phyloP scores from a whole-genome alignment of 2,888 invertebrate genomes.

The Ganaspis brasiliensis region DNA sequence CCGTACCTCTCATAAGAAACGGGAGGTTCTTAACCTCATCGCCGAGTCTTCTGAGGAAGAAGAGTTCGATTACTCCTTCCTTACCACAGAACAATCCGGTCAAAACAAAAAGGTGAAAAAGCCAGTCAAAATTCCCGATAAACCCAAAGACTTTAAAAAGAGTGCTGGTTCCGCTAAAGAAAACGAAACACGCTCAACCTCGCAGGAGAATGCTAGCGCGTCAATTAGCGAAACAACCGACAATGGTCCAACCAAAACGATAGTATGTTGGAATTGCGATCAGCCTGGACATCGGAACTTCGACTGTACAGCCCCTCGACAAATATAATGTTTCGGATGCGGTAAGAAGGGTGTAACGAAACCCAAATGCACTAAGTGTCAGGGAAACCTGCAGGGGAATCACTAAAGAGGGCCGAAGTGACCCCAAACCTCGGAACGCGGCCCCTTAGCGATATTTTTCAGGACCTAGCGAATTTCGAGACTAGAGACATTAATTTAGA shows the following conservation, averaged over 20 bases:
- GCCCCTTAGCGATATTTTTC: too few species aligned
- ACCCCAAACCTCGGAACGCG: background rate
- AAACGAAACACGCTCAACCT: background rate
- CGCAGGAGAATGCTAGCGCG: too few species aligned
- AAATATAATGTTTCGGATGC: background rate
- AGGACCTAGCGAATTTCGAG: too few species aligned
- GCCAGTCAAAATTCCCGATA: too few species aligned
- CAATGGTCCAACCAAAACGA: background rate
- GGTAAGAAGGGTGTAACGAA: too few species aligned
- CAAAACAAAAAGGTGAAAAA: too few species aligned
- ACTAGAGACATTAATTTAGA: too few species aligned
- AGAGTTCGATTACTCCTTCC: too few species aligned
- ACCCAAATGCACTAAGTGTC: background rate
- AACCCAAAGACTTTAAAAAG: too few species aligned
- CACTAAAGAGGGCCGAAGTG: background rate
- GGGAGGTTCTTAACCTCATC: background rate
- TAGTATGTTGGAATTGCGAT: background rate
- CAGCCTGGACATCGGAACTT: background rate
- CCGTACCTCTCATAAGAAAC: background rate
- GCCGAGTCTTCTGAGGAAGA: background rate
- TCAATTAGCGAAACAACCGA: too few species aligned
- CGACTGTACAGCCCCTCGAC: background rate
- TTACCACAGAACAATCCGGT: too few species aligned
- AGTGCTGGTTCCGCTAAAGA: too few species aligned
- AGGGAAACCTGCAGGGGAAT: background rate